Evolutionary conservation across 2,797 vertebrate genomes (phyloP).

Genomic region (Cyprinodon diabolis): DNA sequence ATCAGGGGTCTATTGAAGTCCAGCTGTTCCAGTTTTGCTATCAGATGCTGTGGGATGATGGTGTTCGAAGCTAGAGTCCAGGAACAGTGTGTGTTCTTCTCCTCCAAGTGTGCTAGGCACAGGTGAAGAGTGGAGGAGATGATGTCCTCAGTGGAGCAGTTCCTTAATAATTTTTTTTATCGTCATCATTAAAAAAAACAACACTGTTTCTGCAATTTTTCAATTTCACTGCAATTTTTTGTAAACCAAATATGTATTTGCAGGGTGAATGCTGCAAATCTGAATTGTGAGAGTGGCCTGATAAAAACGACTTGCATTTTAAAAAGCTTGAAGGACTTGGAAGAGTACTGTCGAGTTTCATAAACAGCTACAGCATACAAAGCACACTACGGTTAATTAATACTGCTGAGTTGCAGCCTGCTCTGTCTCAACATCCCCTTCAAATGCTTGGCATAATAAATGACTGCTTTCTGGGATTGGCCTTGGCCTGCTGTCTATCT

Average conservation of each 20-base stretch:
- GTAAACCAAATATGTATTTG: neutral
- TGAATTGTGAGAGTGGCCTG: conserved; percentile 15
- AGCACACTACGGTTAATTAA: conserved; percentile 63
- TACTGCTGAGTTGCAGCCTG: conserved; percentile 43
- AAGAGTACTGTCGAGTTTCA: conserved; percentile 42
- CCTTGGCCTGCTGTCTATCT: conserved; percentile 61
- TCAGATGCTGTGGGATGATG: too few species aligned
- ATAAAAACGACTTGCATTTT: conserved; percentile 46
- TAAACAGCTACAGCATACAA: conserved; percentile 43
- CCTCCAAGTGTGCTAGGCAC: too few species aligned
- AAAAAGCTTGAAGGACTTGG: conserved; percentile 44
- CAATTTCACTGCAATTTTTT: too few species aligned
- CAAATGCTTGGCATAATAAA: conserved; percentile 61
- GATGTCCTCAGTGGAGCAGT: too few species aligned
- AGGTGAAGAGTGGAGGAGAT: too few species aligned
- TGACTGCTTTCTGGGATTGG: conserved; percentile 55
- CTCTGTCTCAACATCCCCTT: conserved; percentile 54
- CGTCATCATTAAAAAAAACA: too few species aligned
- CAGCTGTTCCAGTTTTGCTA: too few species aligned
- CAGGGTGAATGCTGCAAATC: conserved; percentile 19
- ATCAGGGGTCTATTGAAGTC: too few species aligned
- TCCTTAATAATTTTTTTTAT: too few species aligned
- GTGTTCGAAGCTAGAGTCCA: too few species aligned
- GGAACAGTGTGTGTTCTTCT: too few species aligned
- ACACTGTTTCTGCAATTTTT: conserved; percentile 13